Conservation (phyloP, 1,140 invertebrate genomes). For the Cydia fagiglandana region DNA sequence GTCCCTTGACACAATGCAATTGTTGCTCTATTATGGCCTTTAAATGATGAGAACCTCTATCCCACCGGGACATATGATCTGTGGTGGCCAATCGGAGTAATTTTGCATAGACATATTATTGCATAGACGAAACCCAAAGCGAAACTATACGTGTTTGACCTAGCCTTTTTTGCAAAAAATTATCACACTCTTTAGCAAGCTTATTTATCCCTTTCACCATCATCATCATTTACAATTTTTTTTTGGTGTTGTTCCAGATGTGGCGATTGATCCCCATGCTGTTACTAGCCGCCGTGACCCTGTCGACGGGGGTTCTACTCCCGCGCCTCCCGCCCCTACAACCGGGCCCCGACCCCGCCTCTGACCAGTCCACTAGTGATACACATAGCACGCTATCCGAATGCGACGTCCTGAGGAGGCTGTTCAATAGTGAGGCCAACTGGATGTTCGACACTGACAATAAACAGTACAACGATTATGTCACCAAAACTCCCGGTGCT, state of each 20-base stretch:
- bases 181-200: too few species aligned
- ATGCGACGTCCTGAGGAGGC: slow-evolving; percentile 49
- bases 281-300: slow-evolving; percentile 58
- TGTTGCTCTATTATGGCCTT: too few species aligned
- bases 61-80: too few species aligned
- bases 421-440: slow-evolving; percentile 56
- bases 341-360: slow-evolving; percentile 47
- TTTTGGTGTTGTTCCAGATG: slow-evolving; percentile 64
- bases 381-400: background rate
- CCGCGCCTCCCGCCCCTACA: slow-evolving; percentile 59
- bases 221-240: too few species aligned
- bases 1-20: too few species aligned
- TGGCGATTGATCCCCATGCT: slow-evolving; percentile 59
- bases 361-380: background rate
- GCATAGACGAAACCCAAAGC: too few species aligned
- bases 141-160: too few species aligned
- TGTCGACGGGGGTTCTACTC: slow-evolving; percentile 69
- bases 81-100: too few species aligned
- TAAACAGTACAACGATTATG: slow-evolving; percentile 19
- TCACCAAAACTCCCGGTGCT: background rate
- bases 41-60: too few species aligned
- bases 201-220: too few species aligned
- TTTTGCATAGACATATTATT: too few species aligned
- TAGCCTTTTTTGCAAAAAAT: too few species aligned
- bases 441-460: slow-evolving; percentile 23